Evolutionary conservation across 2,113 vertebrate genomes (phyloP).

Genomic region (Ochotona curzoniae): DNA sequence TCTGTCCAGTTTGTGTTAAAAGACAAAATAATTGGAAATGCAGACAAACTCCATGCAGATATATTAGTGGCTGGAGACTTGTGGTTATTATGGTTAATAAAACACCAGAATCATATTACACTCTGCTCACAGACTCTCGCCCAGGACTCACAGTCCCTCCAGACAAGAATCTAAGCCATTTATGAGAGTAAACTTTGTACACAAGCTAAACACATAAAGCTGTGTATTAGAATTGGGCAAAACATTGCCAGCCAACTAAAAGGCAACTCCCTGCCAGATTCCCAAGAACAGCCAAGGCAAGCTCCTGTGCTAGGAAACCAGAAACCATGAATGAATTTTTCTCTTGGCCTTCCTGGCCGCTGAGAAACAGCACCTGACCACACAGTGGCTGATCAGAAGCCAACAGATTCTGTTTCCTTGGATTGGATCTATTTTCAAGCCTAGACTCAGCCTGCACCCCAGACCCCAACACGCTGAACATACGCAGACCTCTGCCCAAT

Average conservation of each 20-base stretch:
- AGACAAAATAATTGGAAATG: conserved; percentile 83
- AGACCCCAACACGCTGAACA: neutral
- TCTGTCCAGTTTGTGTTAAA: conserved; percentile 73
- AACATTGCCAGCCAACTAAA: conserved; percentile 66
- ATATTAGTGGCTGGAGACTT: conserved; percentile 79
- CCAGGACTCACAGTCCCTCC: conserved; percentile 59
- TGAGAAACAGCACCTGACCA: neutral
- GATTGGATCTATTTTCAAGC: neutral
- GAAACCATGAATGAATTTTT: neutral
- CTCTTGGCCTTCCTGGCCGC: neutral
- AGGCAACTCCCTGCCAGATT: conserved; percentile 52
- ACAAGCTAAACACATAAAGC: conserved; percentile 66
- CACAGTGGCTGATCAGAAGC: neutral
- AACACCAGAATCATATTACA: conserved; percentile 84
- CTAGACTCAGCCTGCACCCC: neutral
- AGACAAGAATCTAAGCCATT: conserved; percentile 73
- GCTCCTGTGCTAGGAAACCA: neutral
- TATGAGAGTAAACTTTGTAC: conserved; percentile 66
- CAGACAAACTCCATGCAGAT: conserved; percentile 78
- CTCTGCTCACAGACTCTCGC: conserved; percentile 78
- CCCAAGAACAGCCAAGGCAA: neutral
- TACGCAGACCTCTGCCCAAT: neutral
- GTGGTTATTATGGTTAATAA: conserved; percentile 86
- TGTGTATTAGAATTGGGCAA: conserved; percentile 71
- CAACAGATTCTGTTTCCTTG: neutral